phyloP scores from a whole-genome alignment of 92 coral and sea anemone species.

The Metridium senile region DNA sequence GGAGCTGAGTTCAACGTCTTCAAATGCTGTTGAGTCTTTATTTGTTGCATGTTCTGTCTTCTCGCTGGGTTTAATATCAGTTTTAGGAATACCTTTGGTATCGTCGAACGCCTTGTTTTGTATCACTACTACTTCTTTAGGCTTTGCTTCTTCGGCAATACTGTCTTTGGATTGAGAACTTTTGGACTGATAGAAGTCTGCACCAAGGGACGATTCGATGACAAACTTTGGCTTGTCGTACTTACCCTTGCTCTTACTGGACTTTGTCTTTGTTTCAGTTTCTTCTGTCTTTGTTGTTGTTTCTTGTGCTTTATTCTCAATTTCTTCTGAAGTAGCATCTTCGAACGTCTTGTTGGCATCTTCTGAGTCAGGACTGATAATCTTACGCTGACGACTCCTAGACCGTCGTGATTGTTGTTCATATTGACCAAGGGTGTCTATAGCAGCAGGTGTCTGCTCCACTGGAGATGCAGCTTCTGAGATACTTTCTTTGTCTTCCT shows the following conservation, averaged over 20 bases:
- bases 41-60: constrained; percentile 29
- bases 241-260: constrained; percentile 62
- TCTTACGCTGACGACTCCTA: constrained; percentile 80
- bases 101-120: constrained; percentile 66
- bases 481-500: constrained; percentile 7
- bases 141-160: constrained; percentile 46
- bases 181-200: constrained; percentile 75
- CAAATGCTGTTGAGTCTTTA: constrained; percentile 61
- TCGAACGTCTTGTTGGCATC: constrained; percentile 62
- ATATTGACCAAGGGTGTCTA: constrained; percentile 82
- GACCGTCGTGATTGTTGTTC: constrained; percentile 86
- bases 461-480: constrained; percentile 23
- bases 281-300: constrained; percentile 51
- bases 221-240: constrained; percentile 85
- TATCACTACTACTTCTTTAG: constrained; percentile 55
- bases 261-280: constrained; percentile 47
- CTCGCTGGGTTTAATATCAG: not conserved
- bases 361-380: constrained; percentile 79
- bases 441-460: constrained; percentile 59
- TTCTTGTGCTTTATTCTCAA: constrained; percentile 51
- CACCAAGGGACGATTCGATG: constrained; percentile 82
- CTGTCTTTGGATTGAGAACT: constrained; percentile 60
- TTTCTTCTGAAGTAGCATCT: constrained; percentile 16
- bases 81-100: constrained; percentile 11
- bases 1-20: constrained; percentile 65